Conservation (phyloP, 1,140 invertebrate genomes). For the Drosophila pseudoobscura region DNA sequence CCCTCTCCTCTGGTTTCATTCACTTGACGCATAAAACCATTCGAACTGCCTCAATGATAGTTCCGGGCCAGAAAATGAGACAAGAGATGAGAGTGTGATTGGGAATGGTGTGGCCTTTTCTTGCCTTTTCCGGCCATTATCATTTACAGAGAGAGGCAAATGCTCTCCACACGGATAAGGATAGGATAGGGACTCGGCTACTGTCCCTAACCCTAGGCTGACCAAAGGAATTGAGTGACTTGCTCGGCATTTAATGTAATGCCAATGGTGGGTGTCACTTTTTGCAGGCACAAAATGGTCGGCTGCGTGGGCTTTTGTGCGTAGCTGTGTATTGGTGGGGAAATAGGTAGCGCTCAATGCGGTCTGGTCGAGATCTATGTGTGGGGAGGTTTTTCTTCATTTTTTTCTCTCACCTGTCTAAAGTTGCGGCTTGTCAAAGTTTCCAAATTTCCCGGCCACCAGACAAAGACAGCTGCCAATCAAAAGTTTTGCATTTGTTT, state of each 20-base stretch:
- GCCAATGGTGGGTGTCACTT: constrained; percentile 39
- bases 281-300: constrained; percentile 29
- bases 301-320: neutral
- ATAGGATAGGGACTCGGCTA: neutral
- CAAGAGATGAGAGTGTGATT: neutral
- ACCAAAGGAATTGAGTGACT: constrained; percentile 50
- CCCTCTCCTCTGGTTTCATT: constrained; percentile 36
- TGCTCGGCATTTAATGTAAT: constrained; percentile 42
- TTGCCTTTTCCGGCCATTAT: constrained; percentile 68
- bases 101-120: constrained; percentile 23
- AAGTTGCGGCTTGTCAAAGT: constrained; percentile 58
- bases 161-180: neutral
- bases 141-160: constrained; percentile 11
- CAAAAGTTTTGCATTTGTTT: constrained; percentile 64
- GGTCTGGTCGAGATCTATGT: neutral
- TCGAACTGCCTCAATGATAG: constrained; percentile 55
- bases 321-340: neutral
- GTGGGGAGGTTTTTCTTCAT: neutral
- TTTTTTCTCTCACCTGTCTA: constrained; percentile 56
- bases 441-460: constrained; percentile 35
- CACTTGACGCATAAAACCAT: constrained; percentile 52
- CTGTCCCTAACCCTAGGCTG: no score
- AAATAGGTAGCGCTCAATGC: neutral
- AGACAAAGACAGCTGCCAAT: constrained; percentile 71
- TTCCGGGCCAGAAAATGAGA: neutral